Evolutionary conservation across 2,797 vertebrate species (phyloP).

Genomic region (Gambelia wislizenii): DNA sequence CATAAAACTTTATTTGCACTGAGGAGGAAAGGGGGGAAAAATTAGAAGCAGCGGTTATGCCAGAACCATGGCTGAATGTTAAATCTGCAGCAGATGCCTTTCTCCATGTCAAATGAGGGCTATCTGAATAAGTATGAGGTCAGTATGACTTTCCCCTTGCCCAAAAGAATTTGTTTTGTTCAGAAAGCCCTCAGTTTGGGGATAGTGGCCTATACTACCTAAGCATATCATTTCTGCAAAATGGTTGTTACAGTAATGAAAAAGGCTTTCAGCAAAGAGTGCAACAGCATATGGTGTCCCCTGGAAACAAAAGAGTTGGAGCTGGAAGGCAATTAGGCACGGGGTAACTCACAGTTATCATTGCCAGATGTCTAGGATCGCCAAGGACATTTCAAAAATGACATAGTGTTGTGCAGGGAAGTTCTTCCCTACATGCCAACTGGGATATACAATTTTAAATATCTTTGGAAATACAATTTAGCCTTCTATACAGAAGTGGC

Average conservation of each 20-base stretch:
- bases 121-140: slow-evolving; percentile 33
- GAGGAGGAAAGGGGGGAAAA: slow-evolving; percentile 23
- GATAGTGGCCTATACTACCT: slow-evolving; percentile 27
- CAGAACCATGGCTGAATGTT: slow-evolving; percentile 14
- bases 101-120: not conserved
- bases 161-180: slow-evolving; percentile 14
- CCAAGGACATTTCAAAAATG: not conserved
- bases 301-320: not conserved
- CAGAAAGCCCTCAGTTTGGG: slow-evolving; percentile 33
- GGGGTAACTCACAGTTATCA: not conserved
- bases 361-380: slow-evolving; percentile 21
- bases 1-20: slow-evolving; percentile 48
- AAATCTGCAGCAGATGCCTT: slow-evolving; percentile 42
- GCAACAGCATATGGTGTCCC: not conserved
- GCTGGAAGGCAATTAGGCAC: not conserved
- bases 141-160: not conserved
- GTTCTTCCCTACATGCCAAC: not conserved
- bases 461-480: not conserved
- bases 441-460: not conserved
- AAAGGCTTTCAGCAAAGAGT: not conserved
- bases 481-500: not conserved
- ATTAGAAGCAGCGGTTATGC: slow-evolving; percentile 10
- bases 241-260: slow-evolving; percentile 20
- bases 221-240: slow-evolving; percentile 28
- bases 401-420: not conserved